phyloP scores from a whole-genome alignment of 92 coral and sea anemone genomes.

The Paragorgia papillata region DNA sequence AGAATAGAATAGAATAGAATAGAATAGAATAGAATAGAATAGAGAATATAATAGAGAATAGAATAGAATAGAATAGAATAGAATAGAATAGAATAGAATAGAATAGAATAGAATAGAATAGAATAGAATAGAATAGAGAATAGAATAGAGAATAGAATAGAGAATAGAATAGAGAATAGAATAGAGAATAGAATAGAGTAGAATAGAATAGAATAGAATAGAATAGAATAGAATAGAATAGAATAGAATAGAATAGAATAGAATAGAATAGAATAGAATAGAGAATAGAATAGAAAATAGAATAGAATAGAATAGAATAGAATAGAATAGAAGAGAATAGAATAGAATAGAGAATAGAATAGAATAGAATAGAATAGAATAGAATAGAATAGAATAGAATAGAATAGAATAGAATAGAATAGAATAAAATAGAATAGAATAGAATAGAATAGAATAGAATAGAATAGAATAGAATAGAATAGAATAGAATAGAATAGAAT shows the following conservation, averaged over 20 bases:
- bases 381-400: background rate
- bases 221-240: too few relatives aligned
- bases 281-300: too few relatives aligned
- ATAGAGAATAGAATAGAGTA: background rate
- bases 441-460: constrained; percentile 1
- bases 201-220: too few relatives aligned
- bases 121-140: background rate
- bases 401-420: constrained; percentile 4
- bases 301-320: too few relatives aligned
- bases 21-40: too few relatives aligned
- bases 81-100: background rate
- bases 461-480: too few relatives aligned
- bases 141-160: background rate
- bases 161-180: background rate
- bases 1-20: too few relatives aligned
- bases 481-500: too few relatives aligned
- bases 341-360: background rate
- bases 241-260: too few relatives aligned
- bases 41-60: too few relatives aligned
- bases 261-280: too few relatives aligned
- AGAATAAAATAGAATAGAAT: too few relatives aligned
- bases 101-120: background rate
- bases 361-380: background rate
- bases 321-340: background rate
- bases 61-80: background rate